A percentile compares a stretch with the other conserved stretches of the same genome.
Conservation (phyloP, 2,797 vertebrate species). For the Lagocephalus sceleratus region DNA sequence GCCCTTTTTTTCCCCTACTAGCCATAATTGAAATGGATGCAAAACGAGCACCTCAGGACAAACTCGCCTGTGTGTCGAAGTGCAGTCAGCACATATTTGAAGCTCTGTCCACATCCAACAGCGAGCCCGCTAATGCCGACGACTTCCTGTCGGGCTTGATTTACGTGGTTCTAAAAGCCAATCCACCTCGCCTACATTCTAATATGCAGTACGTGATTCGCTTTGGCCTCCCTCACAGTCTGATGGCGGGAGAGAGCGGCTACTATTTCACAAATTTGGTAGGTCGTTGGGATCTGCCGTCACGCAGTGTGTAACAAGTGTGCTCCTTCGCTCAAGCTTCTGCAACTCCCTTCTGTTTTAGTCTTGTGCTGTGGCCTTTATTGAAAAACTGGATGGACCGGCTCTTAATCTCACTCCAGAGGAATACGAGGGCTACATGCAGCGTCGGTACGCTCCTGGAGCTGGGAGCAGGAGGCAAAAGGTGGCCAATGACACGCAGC, state of each 20-base stretch:
- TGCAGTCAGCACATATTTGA: slow-evolving; percentile 80
- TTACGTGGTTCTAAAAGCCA: slow-evolving; percentile 80
- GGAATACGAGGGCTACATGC: slow-evolving; percentile 79
- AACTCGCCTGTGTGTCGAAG: slow-evolving; percentile 76
- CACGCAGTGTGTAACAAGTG: not conserved
- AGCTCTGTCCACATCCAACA: slow-evolving; percentile 68
- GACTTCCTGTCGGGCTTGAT: slow-evolving; percentile 80
- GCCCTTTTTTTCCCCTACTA: slow-evolving; percentile 25
- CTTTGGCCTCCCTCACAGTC: slow-evolving; percentile 81
- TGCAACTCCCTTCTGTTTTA: slow-evolving; percentile 35
- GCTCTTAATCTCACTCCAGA: slow-evolving; percentile 77
- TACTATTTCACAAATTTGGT: slow-evolving; percentile 86
- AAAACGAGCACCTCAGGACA: slow-evolving; percentile 82
- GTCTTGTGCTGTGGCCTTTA: slow-evolving; percentile 82
- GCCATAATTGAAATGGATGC: slow-evolving; percentile 84
- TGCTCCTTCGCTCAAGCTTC: not conserved
- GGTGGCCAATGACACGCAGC: slow-evolving; percentile 54
- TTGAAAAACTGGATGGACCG: slow-evolving; percentile 80
- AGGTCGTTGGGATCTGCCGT: slow-evolving; percentile 14
- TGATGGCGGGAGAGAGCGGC: slow-evolving; percentile 80
- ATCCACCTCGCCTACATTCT: slow-evolving; percentile 80
- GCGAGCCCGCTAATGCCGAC: slow-evolving; percentile 78
- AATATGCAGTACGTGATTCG: slow-evolving; percentile 83
- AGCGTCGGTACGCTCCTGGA: slow-evolving; percentile 45
- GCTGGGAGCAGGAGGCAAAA: slow-evolving; percentile 36